Evolutionary conservation across 2,797 vertebrate genomes (phyloP), one percentile per base, ranked within the genome.

Genomic region (Lemur catta): DNA sequence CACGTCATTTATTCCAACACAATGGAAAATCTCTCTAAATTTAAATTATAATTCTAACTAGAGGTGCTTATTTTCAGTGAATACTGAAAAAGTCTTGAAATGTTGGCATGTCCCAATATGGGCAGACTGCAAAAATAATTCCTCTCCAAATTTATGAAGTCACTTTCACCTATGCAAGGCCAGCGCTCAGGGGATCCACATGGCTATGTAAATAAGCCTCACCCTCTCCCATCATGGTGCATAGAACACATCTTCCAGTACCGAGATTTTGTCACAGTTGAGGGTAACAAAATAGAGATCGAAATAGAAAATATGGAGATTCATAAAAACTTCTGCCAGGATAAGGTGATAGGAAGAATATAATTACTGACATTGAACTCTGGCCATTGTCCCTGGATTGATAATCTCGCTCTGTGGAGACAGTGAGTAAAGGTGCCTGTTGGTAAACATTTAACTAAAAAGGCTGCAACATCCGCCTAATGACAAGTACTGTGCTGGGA

Each of bases 1-100:
- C 30, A 33, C 14, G 11, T 55, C 69, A 90, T 97, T 91, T 82
- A 84, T 65, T 91, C n/a, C 96, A 63, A 91, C 1, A 11, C 76
- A 96, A 91, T 69, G 96, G 30, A 95, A 89, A 69, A 41, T 43
- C 84, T 95, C 80, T 86, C 87, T 69, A 15, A 59, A 95, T 95
- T 93, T 71, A 95, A 86, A 93, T 94, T 97, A 85, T 71, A 92
- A 52, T 93, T 95, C 33, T 95, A 67, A 48, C 94, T 91, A 43
- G 50, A 71, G 48, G 52, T 67, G 65, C 46, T 95, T 43, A 43
- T 38, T 43, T 94, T 63, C 4, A 82, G 43, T 30, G 43, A 84
- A 94, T 35, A 89, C 20, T 46, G 52, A 71, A 87, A 89, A 80
- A 81, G 38, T 46, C 28, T 82, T 84, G 81, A 89, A 91, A 82